A percentile compares a stretch with the other conserved stretches of the same genome.
These are phyloP conservation scores for Diploptera punctata DNA, from an alignment of 2,888 invertebrate species.

Conservation along the genomic window DNA sequence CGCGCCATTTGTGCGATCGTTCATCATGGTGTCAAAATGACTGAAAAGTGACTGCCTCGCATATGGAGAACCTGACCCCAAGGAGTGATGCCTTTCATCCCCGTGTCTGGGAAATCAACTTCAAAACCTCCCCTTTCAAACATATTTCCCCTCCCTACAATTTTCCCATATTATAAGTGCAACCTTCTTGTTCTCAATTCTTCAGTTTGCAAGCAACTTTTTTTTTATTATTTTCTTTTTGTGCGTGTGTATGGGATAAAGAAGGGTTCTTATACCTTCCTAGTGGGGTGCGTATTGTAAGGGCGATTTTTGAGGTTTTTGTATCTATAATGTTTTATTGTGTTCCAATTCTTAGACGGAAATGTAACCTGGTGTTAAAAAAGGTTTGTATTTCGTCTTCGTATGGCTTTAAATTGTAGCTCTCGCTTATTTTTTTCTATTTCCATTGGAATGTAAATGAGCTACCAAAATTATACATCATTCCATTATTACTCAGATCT, in stretches of 20 bases:
- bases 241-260: no score
- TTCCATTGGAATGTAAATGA: no score
- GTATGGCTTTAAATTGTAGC: no score
- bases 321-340: neutral
- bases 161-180: neutral
- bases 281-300: neutral
- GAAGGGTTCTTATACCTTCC: neutral
- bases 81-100: conserved; percentile 12
- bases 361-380: no score
- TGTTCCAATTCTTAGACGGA: no score
- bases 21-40: conserved; percentile 38
- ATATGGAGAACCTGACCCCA: conserved; percentile 14
- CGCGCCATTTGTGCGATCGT: conserved; percentile 43
- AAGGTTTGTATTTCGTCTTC: no score
- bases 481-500: no score
- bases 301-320: neutral
- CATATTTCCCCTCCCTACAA: neutral
- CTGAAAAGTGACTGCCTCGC: conserved; percentile 18
- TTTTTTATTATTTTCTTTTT: no score
- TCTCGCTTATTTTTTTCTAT: no score
- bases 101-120: conserved; percentile 29
- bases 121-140: conserved; percentile 12
- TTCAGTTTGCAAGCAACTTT: conserved; percentile 1
- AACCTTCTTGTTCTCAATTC: conserved; percentile 14
- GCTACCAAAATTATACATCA: no score